Conservation (phyloP, 2,797 vertebrate species). For the Poecilia wingei region DNA sequence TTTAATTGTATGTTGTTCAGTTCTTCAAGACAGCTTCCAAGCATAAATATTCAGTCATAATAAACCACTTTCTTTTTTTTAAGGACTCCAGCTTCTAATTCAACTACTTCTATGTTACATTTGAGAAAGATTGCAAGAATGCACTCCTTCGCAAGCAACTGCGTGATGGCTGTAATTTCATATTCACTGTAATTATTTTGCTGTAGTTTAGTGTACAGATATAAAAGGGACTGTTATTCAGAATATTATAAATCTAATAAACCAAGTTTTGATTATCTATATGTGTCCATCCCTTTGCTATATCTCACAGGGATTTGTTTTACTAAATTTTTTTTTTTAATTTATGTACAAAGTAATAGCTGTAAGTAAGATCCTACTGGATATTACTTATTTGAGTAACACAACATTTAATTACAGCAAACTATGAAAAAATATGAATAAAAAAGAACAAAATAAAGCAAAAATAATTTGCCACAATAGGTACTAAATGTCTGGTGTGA, state of each 20-base stretch:
- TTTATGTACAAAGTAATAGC: not conserved
- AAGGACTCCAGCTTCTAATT: slow-evolving; percentile 26
- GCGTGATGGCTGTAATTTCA: slow-evolving; percentile 68
- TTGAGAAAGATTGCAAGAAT: slow-evolving; percentile 43
- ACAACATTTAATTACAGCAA: not conserved
- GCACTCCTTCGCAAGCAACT: slow-evolving; percentile 54
- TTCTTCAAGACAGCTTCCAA: slow-evolving; percentile 32
- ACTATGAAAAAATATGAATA: not conserved
- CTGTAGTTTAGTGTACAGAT: slow-evolving; percentile 80
- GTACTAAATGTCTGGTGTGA: not conserved
- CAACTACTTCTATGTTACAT: slow-evolving; percentile 25
- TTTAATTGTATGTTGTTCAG: slow-evolving; percentile 26
- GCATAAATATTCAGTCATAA: slow-evolving; percentile 49
- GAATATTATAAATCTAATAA: slow-evolving; percentile 71
- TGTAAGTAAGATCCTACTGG: not conserved
- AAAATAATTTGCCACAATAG: not conserved
- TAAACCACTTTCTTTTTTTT: slow-evolving; percentile 30
- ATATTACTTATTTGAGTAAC: not conserved
- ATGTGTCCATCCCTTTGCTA: slow-evolving; percentile 33
- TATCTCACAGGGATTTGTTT: slow-evolving; percentile 7
- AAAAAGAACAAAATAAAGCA: not conserved
- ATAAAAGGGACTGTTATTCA: slow-evolving; percentile 70
- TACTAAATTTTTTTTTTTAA: not conserved
- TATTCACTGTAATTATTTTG: slow-evolving; percentile 73
- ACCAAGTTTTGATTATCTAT: slow-evolving; percentile 72